Evolutionary conservation across 2,797 vertebrate species (phyloP), one percentile per base, ranked within the genome.

Genomic region (Epinephelus coioides): DNA sequence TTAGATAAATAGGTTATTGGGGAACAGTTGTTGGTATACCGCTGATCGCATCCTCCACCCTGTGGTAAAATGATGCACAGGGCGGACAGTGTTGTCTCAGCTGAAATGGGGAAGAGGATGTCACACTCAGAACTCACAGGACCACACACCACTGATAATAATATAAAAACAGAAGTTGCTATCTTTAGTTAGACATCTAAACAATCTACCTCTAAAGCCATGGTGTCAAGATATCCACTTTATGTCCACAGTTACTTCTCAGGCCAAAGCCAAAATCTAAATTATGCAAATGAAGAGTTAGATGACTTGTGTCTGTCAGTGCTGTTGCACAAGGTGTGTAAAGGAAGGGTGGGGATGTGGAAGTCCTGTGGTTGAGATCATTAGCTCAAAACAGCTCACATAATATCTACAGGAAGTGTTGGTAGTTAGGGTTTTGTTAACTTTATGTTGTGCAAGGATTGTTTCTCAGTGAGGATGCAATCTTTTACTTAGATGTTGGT

Each of bases 311-410:
- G 68, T 14, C 0, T 46, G 34, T 68, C 65, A 40, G 18, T 14
- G 66, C 50, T 47, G 50, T 75, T 84, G 44, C 68, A 73, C 59
- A 84, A 81, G 38, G 57, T 30, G 30, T 27, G 60, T 27, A 61
- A 75, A 85, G 81, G 84, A 86, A 88, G 86, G 86, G 86, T 80
- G 86, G 71, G 62, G 82, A 77, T 27, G 65, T 91, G 64, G 76
- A 85, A 81, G 76, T 2, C 5, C 19, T 85, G 80, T 59, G 53
- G 27, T 75, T 21, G 34, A 67, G 17, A 79, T 76, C 40, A 77
- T 56, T 44, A 57, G 38, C 63, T 68, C 43, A 6, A 51, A 50
- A 72, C 21, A 14, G 3, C 54, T 73, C 13, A 23, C n/a, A 47
- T n/a, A 34, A 65, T 73, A 44, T 23, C 13, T 6, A 47, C 51